Percentiles rank a stretch among this genome's conserved stretches.
phyloP scores from a whole-genome alignment of 2,113 vertebrate species.

The Okapia johnstoni region DNA sequence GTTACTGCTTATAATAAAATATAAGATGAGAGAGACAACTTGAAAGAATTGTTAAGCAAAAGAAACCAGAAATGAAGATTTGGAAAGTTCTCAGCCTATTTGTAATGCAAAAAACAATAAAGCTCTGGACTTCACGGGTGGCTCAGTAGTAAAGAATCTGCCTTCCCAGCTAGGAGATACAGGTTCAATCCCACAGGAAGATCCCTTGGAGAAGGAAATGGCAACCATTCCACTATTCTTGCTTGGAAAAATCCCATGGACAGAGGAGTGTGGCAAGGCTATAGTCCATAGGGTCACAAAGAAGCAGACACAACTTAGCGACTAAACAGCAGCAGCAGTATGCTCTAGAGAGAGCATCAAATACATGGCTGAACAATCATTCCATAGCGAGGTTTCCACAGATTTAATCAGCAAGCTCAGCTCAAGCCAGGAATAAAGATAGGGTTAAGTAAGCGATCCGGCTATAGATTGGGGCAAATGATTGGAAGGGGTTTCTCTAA shows the following conservation, averaged over 20 bases:
- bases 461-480: no score
- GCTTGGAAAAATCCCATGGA: background rate
- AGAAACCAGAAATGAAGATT: background rate
- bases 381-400: background rate
- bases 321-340: background rate
- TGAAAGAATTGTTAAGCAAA: background rate
- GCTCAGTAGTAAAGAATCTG: background rate
- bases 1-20: background rate
- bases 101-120: background rate
- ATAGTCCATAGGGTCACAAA: background rate
- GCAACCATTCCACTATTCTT: background rate
- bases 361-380: background rate
- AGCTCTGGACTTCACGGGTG: background rate
- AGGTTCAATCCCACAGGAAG: background rate
- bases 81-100: background rate
- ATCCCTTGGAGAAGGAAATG: background rate
- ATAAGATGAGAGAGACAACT: background rate
- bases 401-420: background rate
- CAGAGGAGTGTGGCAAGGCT: background rate
- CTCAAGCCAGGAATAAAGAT: background rate
- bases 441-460: no score
- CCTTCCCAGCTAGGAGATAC: background rate
- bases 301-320: background rate
- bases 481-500: background rate
- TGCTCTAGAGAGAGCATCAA: background rate